Evolutionary conservation across 2,888 invertebrate species (phyloP).

Genomic region (Ametastegia equiseti): DNA sequence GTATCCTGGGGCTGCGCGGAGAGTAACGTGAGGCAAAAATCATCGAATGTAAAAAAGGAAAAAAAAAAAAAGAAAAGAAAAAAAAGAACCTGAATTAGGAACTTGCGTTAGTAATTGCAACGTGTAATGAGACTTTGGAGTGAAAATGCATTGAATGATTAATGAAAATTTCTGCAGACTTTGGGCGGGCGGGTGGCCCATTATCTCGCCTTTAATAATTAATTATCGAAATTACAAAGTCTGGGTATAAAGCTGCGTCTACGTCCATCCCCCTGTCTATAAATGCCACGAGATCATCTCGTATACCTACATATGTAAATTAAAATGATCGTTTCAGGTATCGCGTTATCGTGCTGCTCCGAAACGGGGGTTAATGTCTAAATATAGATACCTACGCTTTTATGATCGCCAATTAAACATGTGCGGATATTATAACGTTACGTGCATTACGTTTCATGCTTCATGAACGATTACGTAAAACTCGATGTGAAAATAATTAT

Average conservation of each 20-base stretch:
- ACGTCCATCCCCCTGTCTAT: not conserved
- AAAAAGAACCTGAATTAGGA: not conserved
- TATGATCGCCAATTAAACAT: not conserved
- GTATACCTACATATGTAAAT: too few species aligned
- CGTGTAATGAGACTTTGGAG: not conserved
- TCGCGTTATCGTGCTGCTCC: not conserved
- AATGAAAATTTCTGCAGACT: not conserved
- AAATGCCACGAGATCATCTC: not conserved
- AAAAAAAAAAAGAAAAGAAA: not conserved
- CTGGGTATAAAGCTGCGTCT: not conserved
- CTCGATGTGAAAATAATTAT: too few species aligned
- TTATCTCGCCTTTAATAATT: not conserved
- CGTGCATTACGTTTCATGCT: not conserved
- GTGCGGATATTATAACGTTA: not conserved
- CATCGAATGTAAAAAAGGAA: not conserved
- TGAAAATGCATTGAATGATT: not conserved
- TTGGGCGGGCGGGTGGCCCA: not conserved
- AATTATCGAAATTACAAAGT: not conserved
- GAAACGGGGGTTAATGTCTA: slow-evolving; percentile 3
- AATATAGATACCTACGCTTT: not conserved
- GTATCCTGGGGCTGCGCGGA: not conserved
- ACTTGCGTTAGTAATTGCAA: not conserved
- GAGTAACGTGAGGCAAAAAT: not conserved
- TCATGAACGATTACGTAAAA: not conserved
- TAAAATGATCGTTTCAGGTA: not conserved